phyloP scores from a whole-genome alignment of 2,888 invertebrate species.

The Diabrotica balteata region DNA sequence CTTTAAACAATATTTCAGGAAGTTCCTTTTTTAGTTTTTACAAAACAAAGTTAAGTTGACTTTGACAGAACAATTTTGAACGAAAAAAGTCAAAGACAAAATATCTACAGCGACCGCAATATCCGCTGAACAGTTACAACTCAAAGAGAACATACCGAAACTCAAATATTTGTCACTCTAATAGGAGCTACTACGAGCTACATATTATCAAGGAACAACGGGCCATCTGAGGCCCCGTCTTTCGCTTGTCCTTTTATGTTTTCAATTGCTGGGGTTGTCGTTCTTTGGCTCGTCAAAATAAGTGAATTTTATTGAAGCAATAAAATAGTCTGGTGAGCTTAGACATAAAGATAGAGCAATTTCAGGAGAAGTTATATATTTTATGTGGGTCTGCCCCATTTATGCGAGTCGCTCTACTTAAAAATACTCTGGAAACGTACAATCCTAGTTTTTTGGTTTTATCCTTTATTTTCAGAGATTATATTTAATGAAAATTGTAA shows the following conservation, averaged over 20 bases:
- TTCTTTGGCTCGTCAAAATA: constrained; percentile 7
- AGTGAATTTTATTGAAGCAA: constrained; percentile 14
- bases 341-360: constrained; percentile 2
- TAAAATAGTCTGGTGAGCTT: constrained; percentile 8
- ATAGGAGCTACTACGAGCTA: constrained; percentile 10
- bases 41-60: too few relatives aligned
- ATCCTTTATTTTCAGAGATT: too few relatives aligned
- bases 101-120: constrained; percentile 1
- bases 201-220: constrained; percentile 19
- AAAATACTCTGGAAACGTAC: too few relatives aligned
- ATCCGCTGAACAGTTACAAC: constrained; percentile 6
- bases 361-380: neutral
- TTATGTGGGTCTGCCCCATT: too few relatives aligned
- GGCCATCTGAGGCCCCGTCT: neutral
- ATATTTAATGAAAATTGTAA: too few relatives aligned
- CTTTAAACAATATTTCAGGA: too few relatives aligned
- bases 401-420: too few relatives aligned
- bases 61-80: constrained; percentile 1
- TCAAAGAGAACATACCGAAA: constrained; percentile 14
- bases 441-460: too few relatives aligned
- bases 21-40: too few relatives aligned
- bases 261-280: constrained; percentile 2
- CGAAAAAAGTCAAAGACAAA: constrained; percentile 11
- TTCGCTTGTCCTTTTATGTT: constrained; percentile 10
- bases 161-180: constrained; percentile 20